Evolutionary conservation across 2,888 invertebrate genomes (phyloP).

Genomic region (Clanis bilineata): DNA sequence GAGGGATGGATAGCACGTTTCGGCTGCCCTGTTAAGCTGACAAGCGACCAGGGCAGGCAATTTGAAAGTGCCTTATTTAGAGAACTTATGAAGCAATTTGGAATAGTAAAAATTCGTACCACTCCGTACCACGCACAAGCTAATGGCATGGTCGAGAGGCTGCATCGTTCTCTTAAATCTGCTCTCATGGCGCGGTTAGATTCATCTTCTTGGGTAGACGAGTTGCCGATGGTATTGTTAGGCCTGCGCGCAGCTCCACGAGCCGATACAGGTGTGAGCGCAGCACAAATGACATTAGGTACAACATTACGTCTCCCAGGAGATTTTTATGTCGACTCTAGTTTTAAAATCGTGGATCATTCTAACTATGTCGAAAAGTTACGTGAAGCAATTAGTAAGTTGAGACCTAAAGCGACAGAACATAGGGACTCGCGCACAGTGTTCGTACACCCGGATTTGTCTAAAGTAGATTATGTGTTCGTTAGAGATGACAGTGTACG

Average conservation of each 20-base stretch:
- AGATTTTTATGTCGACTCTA: background rate
- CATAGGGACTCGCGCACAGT: too few species aligned
- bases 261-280: background rate
- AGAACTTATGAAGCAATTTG: constrained; percentile 19
- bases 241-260: background rate
- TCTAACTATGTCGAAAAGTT: background rate
- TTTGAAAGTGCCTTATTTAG: constrained; percentile 23
- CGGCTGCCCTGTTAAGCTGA: constrained; percentile 28
- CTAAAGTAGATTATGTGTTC: too few species aligned
- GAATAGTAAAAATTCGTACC: constrained; percentile 24
- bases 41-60: constrained; percentile 28
- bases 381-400: background rate
- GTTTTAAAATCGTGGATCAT: background rate
- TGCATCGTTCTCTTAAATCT: constrained; percentile 28
- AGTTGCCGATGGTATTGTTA: background rate
- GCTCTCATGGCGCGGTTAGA: constrained; percentile 17
- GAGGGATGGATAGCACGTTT: constrained; percentile 30
- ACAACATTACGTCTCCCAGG: background rate
- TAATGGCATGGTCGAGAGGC: constrained; percentile 30
- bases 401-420: too few species aligned
- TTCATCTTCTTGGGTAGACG: background rate
- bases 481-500: too few species aligned
- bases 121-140: constrained; percentile 31
- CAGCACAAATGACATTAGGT: constrained; percentile 16
- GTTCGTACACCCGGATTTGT: too few species aligned